Base-by-base conservation (phyloP, 2,113 vertebrate species). In the Elgaria multicarinata region DNA sequence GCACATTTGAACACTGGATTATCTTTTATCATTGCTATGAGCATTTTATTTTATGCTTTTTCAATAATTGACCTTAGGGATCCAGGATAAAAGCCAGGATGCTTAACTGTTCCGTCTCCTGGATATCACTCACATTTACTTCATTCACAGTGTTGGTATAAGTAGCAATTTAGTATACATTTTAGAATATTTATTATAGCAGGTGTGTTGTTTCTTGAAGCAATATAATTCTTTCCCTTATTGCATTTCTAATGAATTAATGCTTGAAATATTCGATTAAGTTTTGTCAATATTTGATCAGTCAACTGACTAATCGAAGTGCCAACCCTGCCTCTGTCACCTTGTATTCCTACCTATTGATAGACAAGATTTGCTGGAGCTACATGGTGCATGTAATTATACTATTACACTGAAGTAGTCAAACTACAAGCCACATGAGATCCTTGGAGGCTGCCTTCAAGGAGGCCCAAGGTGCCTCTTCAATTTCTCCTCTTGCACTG, bases 81-180 rank as follows among this genome's bases (percentile, higher is more conserved):
- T 77, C 85, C 33, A 72, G 83, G 50, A n/a, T 83, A 81, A 89
- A 85, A 89, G 83, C 14, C 58, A 86, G 26, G 2, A 86, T 77
- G 14, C 0, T 33, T n/a, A 24, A 3, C 31, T 71, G 10, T 44
- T 77, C 9, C 31, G 6, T 78, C 76, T 33, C 76, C 24, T 33
- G 10, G 2, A 31, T 76, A 89, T 78, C 1, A 2, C n/a, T 79
- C 88, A 31, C 66, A 28, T 33, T 24, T 50, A 78, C 26, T 78
- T 12, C 26, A 78, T 46, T 50, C 24, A 44, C 10, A 28, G 28
- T 77, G 24, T 77, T 77, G 42, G 20, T 76, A 16, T 76, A 44
- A 24, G 20, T 24, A 44, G 39, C 20, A 76, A 24, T 44, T 42
- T 2, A 28, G 46, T 76, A 28, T 31, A 67, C 26, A 6, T 76